Evolutionary conservation across 2,888 invertebrate genomes (phyloP), one percentile per base, ranked within the genome.

Genomic region (Plagodis dolabraria): DNA sequence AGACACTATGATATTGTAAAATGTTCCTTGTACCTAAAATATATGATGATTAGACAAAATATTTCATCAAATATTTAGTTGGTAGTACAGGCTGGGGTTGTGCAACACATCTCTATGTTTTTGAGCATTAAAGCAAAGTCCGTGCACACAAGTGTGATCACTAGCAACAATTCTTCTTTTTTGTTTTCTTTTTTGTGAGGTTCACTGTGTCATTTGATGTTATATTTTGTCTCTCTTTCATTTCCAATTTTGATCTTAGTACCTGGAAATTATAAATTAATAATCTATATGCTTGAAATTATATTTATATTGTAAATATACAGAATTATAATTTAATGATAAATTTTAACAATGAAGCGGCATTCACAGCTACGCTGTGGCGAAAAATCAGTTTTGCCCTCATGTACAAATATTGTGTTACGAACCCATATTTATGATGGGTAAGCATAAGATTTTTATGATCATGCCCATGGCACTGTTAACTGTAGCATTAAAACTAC

Each of bases 221-320:
- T 34, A 94, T 93, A 70, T 94, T 94, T 87, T 96, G 96, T 79
- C 96, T 92, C 83, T 96, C 96, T 81, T 95, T 95, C 92, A 95
- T 94, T 86, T 96, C 96, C 86, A 96, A 95, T 93, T 98, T 98
- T 65, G 96, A 96, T 83, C 95, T 94, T 85, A 98, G 93, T 72
- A 98, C 98, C 94, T 97, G 95, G 71, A 95, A 94, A 12, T 11
- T 0, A 43, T 11, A 43, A 6, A 43, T 43, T 42, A 42, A 42
- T 42, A 42, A 42, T 38, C 5, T 38, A 9, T 4, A 38, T 38
- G 22, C 22, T 22, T 22, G 22, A 22, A 22, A 22, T 22, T 22
- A 22, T 22, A 22, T 22, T 22, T 22, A 22, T 22, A 22, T 22
- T 22, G 4, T 22, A 22, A 22, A 22, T 22, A 22, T 22, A 22